Evolutionary conservation across 2,888 invertebrate species (phyloP).

Genomic region (Cancer borealis): DNA sequence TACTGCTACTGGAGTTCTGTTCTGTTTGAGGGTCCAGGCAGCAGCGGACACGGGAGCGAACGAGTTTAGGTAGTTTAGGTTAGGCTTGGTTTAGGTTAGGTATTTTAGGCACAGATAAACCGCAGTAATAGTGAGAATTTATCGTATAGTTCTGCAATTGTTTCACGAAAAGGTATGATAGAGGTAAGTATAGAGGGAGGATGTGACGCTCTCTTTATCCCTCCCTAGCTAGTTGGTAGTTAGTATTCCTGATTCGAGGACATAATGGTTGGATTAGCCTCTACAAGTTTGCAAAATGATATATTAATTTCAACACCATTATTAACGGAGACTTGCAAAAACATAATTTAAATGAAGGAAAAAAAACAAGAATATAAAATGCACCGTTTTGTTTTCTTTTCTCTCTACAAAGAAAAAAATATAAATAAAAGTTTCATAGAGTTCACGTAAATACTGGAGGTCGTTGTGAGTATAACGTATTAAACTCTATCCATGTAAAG

Average conservation of each 20-base stretch:
- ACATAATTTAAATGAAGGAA: not conserved
- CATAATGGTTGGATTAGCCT: not conserved
- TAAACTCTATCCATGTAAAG: not conserved
- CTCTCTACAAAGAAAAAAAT: not conserved
- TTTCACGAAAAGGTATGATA: not conserved
- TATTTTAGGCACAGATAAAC: too few relatives aligned
- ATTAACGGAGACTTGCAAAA: not conserved
- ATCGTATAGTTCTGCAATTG: not conserved
- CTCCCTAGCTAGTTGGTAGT: not conserved
- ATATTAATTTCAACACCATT: not conserved
- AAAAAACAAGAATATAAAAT: not conserved
- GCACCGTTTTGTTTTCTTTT: not conserved
- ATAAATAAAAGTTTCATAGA: not conserved
- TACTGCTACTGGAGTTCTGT: not conserved
- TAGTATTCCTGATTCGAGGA: not conserved
- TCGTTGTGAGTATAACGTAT: not conserved
- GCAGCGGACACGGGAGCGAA: not conserved
- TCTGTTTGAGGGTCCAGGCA: not conserved
- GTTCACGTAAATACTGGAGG: too few relatives aligned
- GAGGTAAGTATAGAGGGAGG: not conserved
- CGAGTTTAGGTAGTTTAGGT: too few relatives aligned
- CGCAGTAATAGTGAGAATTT: too few relatives aligned
- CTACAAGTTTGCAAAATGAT: not conserved
- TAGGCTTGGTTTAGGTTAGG: too few relatives aligned
- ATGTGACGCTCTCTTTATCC: not conserved